Percentiles rank a stretch among this genome's conserved stretches.
Conservation (phyloP, 2,888 invertebrate genomes). For the Clanis bilineata region DNA sequence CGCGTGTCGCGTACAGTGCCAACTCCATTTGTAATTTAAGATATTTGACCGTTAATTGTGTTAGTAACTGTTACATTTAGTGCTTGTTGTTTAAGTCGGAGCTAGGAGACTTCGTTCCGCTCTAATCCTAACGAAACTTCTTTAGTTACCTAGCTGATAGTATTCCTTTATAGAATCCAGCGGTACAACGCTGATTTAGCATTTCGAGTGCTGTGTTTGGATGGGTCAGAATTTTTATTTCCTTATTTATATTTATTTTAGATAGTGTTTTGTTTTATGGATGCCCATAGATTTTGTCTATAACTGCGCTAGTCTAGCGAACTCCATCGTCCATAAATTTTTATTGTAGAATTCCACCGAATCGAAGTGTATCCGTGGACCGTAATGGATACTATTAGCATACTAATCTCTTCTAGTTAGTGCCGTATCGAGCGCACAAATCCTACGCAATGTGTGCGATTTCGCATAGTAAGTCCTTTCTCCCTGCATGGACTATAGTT, state of each 20-base stretch:
- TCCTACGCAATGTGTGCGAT: slow-evolving; percentile 52
- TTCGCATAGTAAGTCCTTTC: slow-evolving; percentile 65
- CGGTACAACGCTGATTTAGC: slow-evolving; percentile 53
- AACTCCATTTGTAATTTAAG: slow-evolving; percentile 76
- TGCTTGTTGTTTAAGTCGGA: slow-evolving; percentile 71
- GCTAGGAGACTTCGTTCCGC: slow-evolving; percentile 51
- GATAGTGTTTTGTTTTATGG: slow-evolving; percentile 64
- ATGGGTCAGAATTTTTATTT: slow-evolving; percentile 74
- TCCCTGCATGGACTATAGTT: slow-evolving; percentile 37
- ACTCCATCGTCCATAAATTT: slow-evolving; percentile 71
- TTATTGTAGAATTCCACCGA: slow-evolving; percentile 68
- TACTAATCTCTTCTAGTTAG: slow-evolving; percentile 78
- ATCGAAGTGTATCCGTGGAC: slow-evolving; percentile 59
- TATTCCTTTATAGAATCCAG: slow-evolving; percentile 52
- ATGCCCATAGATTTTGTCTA: slow-evolving; percentile 69
- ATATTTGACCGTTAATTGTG: slow-evolving; percentile 74
- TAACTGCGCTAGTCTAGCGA: slow-evolving; percentile 73
- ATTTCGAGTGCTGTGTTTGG: slow-evolving; percentile 72
- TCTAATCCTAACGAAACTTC: slow-evolving; percentile 43
- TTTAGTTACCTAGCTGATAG: slow-evolving; percentile 65
- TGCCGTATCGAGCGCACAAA: slow-evolving; percentile 59
- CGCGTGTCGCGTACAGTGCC: slow-evolving; percentile 66
- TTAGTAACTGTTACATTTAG: slow-evolving; percentile 74
- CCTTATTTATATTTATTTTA: slow-evolving; percentile 52
- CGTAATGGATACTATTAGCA: slow-evolving; percentile 69